Conservation (phyloP, 2,888 invertebrate genomes). For the Mystacides longicornis region DNA sequence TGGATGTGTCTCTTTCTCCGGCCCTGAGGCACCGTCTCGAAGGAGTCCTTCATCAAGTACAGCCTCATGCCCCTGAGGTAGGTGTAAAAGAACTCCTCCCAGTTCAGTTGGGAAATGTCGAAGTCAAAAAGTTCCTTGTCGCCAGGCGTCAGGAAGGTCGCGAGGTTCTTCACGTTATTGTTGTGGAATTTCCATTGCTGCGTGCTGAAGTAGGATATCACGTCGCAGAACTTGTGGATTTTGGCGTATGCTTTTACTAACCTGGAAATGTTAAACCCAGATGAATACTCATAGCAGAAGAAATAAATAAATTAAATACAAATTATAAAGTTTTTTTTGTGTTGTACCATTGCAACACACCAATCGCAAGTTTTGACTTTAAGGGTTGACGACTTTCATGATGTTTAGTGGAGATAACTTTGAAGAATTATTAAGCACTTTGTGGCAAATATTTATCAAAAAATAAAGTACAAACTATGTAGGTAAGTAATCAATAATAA, state of each 20-base stretch:
- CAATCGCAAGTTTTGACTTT: too few species aligned
- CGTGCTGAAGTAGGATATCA: slow-evolving; percentile 65
- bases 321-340: too few species aligned
- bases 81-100: slow-evolving; percentile 61
- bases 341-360: too few species aligned
- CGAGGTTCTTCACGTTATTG: slow-evolving; percentile 48
- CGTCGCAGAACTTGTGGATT: slow-evolving; percentile 63
- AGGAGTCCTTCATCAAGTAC: slow-evolving; percentile 67
- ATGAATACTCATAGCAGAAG: too few species aligned
- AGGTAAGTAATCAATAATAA: too few species aligned
- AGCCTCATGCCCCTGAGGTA: slow-evolving; percentile 64
- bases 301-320: too few species aligned
- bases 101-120: slow-evolving; percentile 55
- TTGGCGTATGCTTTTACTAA: slow-evolving; percentile 65
- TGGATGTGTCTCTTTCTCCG: slow-evolving; percentile 34
- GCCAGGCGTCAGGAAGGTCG: slow-evolving; percentile 45
- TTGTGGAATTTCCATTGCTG: slow-evolving; percentile 66
- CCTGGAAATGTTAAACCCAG: too few species aligned
- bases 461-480: too few species aligned
- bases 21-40: slow-evolving; percentile 56
- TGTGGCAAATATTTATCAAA: too few species aligned
- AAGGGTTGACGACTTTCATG: too few species aligned
- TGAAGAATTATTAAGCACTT: too few species aligned
- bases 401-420: too few species aligned
- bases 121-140: slow-evolving; percentile 59